Base-by-base conservation (phyloP, 2,797 vertebrate genomes). In the Steatocranus sp. region DNA sequence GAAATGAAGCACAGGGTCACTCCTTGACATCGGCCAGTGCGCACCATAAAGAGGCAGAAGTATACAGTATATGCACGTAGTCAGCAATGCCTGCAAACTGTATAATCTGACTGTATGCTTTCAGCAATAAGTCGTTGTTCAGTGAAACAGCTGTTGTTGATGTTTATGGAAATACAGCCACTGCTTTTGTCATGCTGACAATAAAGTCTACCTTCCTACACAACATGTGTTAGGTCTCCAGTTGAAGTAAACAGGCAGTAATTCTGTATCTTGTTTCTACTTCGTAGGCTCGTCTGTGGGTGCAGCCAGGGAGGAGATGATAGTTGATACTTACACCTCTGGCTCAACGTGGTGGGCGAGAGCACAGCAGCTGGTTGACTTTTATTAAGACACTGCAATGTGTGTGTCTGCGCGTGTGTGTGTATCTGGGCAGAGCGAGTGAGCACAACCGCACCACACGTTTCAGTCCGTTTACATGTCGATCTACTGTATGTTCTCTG, bases 181-280 rank as follows among this genome's bases (percentile, higher is more conserved):
- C n/a, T 25, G 79, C 78, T 78, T 90, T 90, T 82, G 79, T 88
- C 85, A 88, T 12, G 83, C 87, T 85, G 86, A 94, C 91, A 92
- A 94, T 93, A 89, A 92, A 91, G 90, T 93, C 91, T 76, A 58
- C 90, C 93, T 86, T 93, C 94, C 94, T 85, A 94, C 94, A 89
- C 90, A 83, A 94, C 93, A 93, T 86, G 93, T 93, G 93, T 95
- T 77, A 75, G 87, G 90, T 93, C 93, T 94, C 92, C 78, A 87
- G 92, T 77, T 90, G 92, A 87, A 84, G 83, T 79, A 94, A 92
- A 92, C 79, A 85, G 87, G 88, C 91, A 87, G 88, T 93, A 92
- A 93, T 94, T 91, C 80, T 85, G 93, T 85, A 89, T 95, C 92
- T 80, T 75, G 91, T 94, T 94, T 93, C 93, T 56, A 38, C 85